Evolutionary conservation across 2,888 invertebrate species (phyloP).

Genomic region (Rotaria sp.): DNA sequence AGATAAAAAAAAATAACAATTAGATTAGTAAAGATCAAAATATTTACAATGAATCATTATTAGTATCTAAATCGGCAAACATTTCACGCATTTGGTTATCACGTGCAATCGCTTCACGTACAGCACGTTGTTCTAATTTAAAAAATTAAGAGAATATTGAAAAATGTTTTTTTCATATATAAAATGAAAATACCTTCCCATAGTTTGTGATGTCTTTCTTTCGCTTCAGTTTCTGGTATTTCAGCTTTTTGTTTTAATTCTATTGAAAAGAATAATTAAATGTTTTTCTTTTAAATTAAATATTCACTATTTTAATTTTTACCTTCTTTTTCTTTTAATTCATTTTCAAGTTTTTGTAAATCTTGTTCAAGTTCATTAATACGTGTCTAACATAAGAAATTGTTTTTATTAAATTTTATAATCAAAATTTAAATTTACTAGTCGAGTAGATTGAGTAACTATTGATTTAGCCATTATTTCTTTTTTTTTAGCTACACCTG

Average conservation of each 20-base stretch:
- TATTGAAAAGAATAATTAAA: neutral
- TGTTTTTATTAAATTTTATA: too few relatives aligned
- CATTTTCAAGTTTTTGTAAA: conserved; percentile 53
- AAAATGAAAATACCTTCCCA: conserved; percentile 53
- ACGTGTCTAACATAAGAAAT: conserved; percentile 58
- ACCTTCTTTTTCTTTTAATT: conserved; percentile 43
- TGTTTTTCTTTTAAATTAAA: conserved; percentile 33
- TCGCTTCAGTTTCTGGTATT: conserved; percentile 64
- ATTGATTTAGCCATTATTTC: conserved; percentile 72
- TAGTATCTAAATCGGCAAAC: conserved; percentile 72
- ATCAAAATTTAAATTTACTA: conserved; percentile 45
- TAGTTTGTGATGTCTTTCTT: conserved; percentile 57
- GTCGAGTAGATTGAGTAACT: conserved; percentile 67
- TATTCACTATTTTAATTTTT: too few relatives aligned
- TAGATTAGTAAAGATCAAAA: neutral
- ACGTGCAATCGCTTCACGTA: conserved; percentile 47
- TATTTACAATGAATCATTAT: conserved; percentile 63
- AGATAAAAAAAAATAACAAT: conserved; percentile 26
- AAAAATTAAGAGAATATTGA: neutral
- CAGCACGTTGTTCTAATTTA: conserved; percentile 47
- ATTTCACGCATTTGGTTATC: conserved; percentile 55
- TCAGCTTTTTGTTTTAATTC: conserved; percentile 65
- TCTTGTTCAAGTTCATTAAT: conserved; percentile 67
- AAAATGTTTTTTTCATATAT: neutral
- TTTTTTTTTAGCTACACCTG: conserved; percentile 62